Evolutionary conservation across 2,888 invertebrate species (phyloP), one percentile per base, ranked within the genome.

Genomic region (Platycnemis pennipes): DNA sequence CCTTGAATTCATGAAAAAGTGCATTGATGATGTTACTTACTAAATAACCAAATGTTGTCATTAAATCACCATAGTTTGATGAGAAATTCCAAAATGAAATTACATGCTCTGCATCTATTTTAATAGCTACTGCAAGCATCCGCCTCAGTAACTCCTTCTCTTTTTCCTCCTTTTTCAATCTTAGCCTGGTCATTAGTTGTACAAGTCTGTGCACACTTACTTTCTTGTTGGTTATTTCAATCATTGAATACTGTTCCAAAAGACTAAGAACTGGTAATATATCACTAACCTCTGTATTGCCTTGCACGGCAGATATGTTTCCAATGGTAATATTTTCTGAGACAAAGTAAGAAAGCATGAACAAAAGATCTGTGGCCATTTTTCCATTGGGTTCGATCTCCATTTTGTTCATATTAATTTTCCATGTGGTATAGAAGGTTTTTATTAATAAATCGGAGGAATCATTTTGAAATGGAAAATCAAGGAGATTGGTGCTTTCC

Each of bases 321-420:
- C 94, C 85, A 5, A 94, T 26, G 4, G 94, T 88, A 31, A 95
- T 94, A n/a, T 94, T 53, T 49, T 95, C 94, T 22, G 94, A 56
- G 45, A 94, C 49, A 53, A 94, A 89, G 44, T 88, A 95, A 2
- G 95, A 85, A 45, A 95, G 44, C 19, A 94, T 37, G 45, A 94
- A 19, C 45, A 94, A 88, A 31, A 95, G 94, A 13, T 94, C 88
- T 31, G 45, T 0, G 7, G 94, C 94, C 69, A 94, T 26, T 26
- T 45, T 86, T 2, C 94, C 94, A 69, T 46, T 8, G 63, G 88
- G 77, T 45, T 88, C 94, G 5, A 37, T 26, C 53, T 69, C 42
- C 26, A 95, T 95, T 16, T 42, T 44, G 87, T 91, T 49, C 53
- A 95, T 49, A 19, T 94, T 94, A 11, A 94, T 69, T 22, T 94